These are phyloP conservation scores for Protaetia brevitarsis DNA, from an alignment of 1,140 invertebrate genomes.

Conservation along the genomic window DNA sequence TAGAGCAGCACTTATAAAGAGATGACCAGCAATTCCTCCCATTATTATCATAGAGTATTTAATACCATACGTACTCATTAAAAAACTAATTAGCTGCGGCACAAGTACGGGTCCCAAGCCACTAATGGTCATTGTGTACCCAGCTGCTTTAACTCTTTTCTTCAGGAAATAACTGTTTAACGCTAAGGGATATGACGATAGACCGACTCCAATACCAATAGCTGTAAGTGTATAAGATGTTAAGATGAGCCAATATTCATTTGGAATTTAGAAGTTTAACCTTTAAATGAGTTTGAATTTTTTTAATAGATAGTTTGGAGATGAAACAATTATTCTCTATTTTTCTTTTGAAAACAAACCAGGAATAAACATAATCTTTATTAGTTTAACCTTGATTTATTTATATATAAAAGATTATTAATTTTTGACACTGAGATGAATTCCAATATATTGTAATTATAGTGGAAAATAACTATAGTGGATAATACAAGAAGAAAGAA, in stretches of 20 bases:
- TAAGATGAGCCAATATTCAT: not conserved
- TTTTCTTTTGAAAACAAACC: too few relatives aligned
- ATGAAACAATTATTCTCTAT: too few relatives aligned
- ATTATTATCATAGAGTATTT: constrained; percentile 50
- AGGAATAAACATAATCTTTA: too few relatives aligned
- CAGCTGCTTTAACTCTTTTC: constrained; percentile 49
- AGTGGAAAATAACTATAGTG: too few relatives aligned
- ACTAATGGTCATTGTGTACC: constrained; percentile 49
- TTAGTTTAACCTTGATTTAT: too few relatives aligned
- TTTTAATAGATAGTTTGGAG: too few relatives aligned
- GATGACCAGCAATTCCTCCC: constrained; percentile 48
- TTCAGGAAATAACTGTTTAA: constrained; percentile 53
- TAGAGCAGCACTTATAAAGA: constrained; percentile 47
- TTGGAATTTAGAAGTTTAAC: too few relatives aligned
- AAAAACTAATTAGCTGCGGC: constrained; percentile 48
- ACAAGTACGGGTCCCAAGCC: constrained; percentile 53
- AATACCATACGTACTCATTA: constrained; percentile 46
- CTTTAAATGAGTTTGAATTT: too few relatives aligned
- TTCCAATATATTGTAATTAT: too few relatives aligned
- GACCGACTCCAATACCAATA: constrained; percentile 57
- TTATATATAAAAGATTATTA: too few relatives aligned
- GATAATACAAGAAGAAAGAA: too few relatives aligned
- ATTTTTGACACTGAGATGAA: too few relatives aligned
- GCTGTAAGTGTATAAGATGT: constrained; percentile 50
- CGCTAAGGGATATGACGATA: constrained; percentile 55